phyloP scores from a whole-genome alignment of 2,888 invertebrate genomes.

The Andrena camellia region DNA sequence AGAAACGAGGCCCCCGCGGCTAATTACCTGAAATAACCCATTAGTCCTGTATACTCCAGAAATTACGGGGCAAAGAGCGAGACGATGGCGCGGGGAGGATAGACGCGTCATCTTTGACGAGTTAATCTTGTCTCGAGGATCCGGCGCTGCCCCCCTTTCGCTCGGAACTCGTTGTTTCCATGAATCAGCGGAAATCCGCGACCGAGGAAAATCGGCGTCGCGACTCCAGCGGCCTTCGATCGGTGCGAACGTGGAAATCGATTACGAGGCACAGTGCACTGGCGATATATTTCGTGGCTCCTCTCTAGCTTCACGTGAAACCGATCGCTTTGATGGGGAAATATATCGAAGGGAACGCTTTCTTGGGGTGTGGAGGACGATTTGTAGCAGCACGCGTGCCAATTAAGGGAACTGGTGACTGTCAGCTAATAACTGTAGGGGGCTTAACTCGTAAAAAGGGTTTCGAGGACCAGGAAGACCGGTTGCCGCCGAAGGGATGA shows the following conservation, averaged over 20 bases:
- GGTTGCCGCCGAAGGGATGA: conserved; percentile 47
- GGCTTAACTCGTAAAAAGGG: background rate
- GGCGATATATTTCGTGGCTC: no score
- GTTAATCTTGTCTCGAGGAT: conserved; percentile 76
- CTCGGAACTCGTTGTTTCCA: conserved; percentile 73
- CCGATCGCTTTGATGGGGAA: conserved; percentile 1
- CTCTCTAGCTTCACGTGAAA: no score
- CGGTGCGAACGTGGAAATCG: conserved; percentile 26
- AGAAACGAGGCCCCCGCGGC: conserved; percentile 68
- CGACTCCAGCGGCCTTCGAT: conserved; percentile 10
- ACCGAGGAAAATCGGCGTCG: conserved; percentile 65
- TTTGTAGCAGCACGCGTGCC: background rate
- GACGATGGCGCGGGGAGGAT: conserved; percentile 54
- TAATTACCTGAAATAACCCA: conserved; percentile 83
- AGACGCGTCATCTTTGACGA: conserved; percentile 80
- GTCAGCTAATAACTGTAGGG: no score
- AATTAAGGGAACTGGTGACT: background rate
- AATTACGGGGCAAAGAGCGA: conserved; percentile 73
- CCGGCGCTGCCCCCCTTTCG: conserved; percentile 41
- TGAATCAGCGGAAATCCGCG: conserved; percentile 82
- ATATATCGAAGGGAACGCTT: background rate
- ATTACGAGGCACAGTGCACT: conserved; percentile 1
- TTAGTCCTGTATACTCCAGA: conserved; percentile 80
- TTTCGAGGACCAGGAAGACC: conserved; percentile 13
- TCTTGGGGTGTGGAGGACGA: background rate